Evolutionary conservation across 2,113 vertebrate species (phyloP).

Genomic region (Pituophis catenifer): DNA sequence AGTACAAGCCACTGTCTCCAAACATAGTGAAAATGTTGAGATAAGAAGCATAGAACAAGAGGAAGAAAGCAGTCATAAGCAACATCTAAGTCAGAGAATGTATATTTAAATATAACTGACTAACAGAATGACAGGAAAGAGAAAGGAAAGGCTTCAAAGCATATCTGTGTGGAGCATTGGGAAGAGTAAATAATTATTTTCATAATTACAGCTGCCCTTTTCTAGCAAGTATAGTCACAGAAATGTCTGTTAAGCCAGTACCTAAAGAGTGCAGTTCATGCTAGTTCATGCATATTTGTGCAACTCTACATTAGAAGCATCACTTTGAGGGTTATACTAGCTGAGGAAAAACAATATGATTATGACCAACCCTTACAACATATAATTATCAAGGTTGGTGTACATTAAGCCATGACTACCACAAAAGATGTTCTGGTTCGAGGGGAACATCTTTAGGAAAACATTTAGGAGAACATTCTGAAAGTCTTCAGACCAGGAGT

Average conservation of each 20-base stretch:
- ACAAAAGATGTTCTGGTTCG: neutral
- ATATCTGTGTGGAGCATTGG: neutral
- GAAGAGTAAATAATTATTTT: neutral
- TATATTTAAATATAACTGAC: neutral
- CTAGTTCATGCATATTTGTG: neutral
- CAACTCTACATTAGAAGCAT: neutral
- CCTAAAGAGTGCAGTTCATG: neutral
- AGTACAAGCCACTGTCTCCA: neutral
- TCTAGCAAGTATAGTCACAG: neutral
- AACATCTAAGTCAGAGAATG: neutral
- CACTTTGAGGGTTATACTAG: neutral
- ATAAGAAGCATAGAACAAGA: neutral
- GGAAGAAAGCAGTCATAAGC: neutral
- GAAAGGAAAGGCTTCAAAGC: neutral
- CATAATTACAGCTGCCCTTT: neutral
- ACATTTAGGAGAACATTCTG: neutral
- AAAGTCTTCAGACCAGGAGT: neutral
- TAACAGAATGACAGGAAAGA: neutral
- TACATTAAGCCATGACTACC: neutral
- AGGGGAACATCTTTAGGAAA: neutral
- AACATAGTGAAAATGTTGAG: neutral
- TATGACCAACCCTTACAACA: neutral
- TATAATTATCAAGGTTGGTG: neutral
- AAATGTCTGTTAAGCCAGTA: neutral
- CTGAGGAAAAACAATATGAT: neutral